Evolutionary conservation across 2,797 vertebrate genomes (phyloP).

Genomic region (Acestrorhynchus altus): DNA sequence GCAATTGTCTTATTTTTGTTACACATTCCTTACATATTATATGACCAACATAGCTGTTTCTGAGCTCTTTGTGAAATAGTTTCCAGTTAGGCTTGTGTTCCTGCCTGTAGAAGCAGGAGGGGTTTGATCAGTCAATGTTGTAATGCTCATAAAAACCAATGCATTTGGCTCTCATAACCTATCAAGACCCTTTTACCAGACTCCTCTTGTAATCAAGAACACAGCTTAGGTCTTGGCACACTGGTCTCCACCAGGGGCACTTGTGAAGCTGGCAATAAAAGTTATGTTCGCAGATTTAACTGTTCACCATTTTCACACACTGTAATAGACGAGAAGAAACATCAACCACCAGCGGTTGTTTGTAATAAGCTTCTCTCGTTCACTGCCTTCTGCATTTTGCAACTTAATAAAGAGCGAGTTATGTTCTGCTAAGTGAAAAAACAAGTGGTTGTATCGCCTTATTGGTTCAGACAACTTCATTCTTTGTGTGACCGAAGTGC

Average conservation of each 20-base stretch:
- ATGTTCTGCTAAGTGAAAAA: neutral
- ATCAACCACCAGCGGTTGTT: neutral
- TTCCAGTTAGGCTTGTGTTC: neutral
- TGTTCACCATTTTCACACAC: neutral
- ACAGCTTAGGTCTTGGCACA: constrained; percentile 51
- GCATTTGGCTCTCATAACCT: neutral
- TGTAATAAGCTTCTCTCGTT: neutral
- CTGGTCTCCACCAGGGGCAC: neutral
- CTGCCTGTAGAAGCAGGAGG: neutral
- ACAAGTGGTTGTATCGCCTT: neutral
- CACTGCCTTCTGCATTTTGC: too few relatives aligned
- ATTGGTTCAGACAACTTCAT: constrained; percentile 56
- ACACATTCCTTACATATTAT: neutral
- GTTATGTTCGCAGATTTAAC: too few relatives aligned
- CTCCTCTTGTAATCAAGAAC: constrained; percentile 57
- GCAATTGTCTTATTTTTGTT: neutral
- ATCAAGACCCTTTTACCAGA: constrained; percentile 27
- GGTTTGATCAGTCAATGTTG: neutral
- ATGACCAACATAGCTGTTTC: neutral
- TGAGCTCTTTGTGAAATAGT: neutral
- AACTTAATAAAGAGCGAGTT: neutral
- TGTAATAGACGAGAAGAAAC: neutral
- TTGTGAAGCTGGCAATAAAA: constrained; percentile 5
- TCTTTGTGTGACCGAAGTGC: constrained; percentile 62
- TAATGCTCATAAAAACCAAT: neutral